These are phyloP conservation scores for Oryctes rhinoceros DNA, from an alignment of 1,140 invertebrate species.

Conservation along the genomic window DNA sequence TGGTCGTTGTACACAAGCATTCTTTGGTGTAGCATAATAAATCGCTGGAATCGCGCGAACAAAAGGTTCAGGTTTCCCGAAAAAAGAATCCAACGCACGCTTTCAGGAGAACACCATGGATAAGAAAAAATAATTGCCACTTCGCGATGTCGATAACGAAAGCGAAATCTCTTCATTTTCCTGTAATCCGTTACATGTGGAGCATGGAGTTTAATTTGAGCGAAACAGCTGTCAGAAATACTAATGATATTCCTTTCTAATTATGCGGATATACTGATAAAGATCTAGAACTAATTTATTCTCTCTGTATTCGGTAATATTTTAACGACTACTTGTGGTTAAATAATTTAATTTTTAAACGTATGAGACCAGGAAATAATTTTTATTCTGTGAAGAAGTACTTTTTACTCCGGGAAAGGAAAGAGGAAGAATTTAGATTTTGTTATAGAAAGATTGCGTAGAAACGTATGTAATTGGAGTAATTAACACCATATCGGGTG, in stretches of 20 bases:
- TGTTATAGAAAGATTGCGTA: too few species aligned
- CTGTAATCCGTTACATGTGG: not conserved
- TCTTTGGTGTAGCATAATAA: not conserved
- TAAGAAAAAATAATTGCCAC: not conserved
- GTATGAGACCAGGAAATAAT: too few species aligned
- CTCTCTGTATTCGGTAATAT: too few species aligned
- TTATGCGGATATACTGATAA: too few species aligned
- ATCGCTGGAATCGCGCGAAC: not conserved
- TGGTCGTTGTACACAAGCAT: not conserved
- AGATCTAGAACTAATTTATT: too few species aligned
- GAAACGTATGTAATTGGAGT: too few species aligned
- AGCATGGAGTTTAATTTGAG: not conserved
- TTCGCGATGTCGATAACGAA: not conserved
- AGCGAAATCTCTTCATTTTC: slow-evolving; percentile 1
- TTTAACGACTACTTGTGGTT: too few species aligned
- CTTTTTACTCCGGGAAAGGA: too few species aligned
- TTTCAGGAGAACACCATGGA: not conserved
- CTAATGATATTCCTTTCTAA: not conserved
- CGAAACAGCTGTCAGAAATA: not conserved
- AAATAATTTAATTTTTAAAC: too few species aligned
- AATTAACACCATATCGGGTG: too few species aligned
- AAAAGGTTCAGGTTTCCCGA: slow-evolving; percentile 9
- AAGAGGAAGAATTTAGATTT: too few species aligned
- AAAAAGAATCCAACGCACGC: not conserved
- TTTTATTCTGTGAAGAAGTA: too few species aligned